A percentile compares a stretch with the other conserved stretches of the same genome.
These are phyloP conservation scores for Choloepus didactylus DNA, from an alignment of 2,797 vertebrate genomes.

Conservation along the genomic window DNA sequence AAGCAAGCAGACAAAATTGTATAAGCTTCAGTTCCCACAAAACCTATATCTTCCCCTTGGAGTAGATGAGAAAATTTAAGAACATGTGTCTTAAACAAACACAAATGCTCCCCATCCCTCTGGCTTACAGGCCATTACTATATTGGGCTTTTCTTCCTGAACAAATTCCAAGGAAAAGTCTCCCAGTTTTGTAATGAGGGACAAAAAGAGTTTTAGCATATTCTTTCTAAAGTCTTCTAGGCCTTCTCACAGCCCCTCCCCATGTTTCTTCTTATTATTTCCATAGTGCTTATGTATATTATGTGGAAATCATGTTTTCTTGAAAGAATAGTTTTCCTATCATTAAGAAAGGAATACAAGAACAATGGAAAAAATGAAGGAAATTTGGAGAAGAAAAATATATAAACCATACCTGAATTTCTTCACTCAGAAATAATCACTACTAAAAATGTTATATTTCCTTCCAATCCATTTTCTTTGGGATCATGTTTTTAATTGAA, in stretches of 20 bases:
- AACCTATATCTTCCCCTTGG: not conserved
- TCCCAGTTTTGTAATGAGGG: not conserved
- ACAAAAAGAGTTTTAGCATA: not conserved
- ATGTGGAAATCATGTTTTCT: not conserved
- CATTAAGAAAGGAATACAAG: not conserved
- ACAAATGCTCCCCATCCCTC: not conserved
- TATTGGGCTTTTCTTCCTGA: not conserved
- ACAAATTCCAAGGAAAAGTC: not conserved
- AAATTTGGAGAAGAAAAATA: not conserved
- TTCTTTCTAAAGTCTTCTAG: not conserved
- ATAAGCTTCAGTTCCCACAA: not conserved
- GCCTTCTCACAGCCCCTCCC: not conserved
- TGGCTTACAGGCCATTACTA: not conserved
- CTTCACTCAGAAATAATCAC: not conserved
- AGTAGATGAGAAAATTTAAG: not conserved
- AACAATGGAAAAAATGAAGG: not conserved
- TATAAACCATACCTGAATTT: not conserved
- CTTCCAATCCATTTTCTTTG: not conserved
- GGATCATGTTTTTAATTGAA: not conserved
- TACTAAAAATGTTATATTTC: not conserved
- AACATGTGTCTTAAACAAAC: not conserved
- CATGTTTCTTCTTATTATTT: not conserved
- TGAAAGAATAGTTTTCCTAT: not conserved
- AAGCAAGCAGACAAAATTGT: not conserved
- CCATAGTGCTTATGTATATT: not conserved